Conservation (phyloP, 2,888 invertebrate species). For the Apocheima hispidaria region DNA sequence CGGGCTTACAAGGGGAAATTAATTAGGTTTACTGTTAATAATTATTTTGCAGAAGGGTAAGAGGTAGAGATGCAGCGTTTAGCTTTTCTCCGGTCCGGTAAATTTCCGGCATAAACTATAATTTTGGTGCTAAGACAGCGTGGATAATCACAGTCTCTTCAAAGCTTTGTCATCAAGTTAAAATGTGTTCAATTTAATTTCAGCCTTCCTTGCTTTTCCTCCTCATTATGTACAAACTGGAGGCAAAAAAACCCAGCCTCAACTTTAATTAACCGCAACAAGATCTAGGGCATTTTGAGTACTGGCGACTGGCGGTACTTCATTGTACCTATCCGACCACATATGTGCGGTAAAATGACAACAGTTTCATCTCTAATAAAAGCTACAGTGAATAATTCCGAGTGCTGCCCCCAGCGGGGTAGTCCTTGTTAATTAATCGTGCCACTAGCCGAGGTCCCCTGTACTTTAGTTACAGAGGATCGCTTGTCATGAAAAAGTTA, state of each 20-base stretch:
- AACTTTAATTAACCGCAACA: too few relatives aligned
- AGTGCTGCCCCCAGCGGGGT: constrained; percentile 60
- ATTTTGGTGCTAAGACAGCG: background rate
- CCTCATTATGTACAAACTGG: too few relatives aligned
- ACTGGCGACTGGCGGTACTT: background rate
- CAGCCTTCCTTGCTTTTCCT: too few relatives aligned
- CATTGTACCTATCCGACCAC: background rate
- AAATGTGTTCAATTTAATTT: too few relatives aligned
- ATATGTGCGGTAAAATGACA: background rate
- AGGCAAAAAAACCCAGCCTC: too few relatives aligned
- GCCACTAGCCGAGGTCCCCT: constrained; percentile 59
- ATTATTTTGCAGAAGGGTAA: constrained; percentile 67
- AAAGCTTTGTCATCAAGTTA: too few relatives aligned
- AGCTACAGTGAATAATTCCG: constrained; percentile 63
- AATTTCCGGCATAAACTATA: background rate
- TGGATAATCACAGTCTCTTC: background rate
- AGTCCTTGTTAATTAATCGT: constrained; percentile 71
- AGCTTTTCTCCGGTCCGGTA: constrained; percentile 2
- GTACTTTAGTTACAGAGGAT: constrained; percentile 55
- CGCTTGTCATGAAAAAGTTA: constrained; percentile 56
- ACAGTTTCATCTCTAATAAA: constrained; percentile 28
- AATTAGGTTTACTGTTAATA: constrained; percentile 68
- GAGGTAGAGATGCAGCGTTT: constrained; percentile 48
- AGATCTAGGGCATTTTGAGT: too few relatives aligned
- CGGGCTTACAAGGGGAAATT: constrained; percentile 61